Percentiles rank a stretch among this genome's conserved stretches.
These are phyloP conservation scores for Tachysurus vachellii DNA, from an alignment of 2,113 vertebrate genomes.

Conservation along the genomic window DNA sequence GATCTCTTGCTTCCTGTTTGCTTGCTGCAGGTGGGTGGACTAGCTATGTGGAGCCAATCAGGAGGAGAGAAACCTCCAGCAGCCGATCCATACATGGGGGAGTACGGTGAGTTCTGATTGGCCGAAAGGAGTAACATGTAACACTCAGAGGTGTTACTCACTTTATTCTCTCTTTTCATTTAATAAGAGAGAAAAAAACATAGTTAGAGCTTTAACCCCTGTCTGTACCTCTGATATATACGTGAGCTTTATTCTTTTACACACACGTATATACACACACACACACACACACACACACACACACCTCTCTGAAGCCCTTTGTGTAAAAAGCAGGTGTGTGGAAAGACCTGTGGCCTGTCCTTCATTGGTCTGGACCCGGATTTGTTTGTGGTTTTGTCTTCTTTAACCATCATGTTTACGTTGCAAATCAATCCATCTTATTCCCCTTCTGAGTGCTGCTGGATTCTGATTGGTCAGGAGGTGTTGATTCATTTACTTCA, in stretches of 20 bases:
- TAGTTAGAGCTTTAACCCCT: too few relatives aligned
- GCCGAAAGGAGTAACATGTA: background rate
- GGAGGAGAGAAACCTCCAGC: constrained; percentile 75
- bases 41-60: constrained; percentile 83
- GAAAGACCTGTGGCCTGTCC: background rate
- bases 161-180: too few relatives aligned
- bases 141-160: background rate
- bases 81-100: constrained; percentile 59
- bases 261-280: background rate
- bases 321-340: background rate
- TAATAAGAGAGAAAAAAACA: too few relatives aligned
- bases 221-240: background rate
- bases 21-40: constrained; percentile 69
- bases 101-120: constrained; percentile 5
- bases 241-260: background rate
- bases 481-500: background rate
- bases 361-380: background rate
- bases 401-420: background rate
- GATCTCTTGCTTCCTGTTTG: background rate
- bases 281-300: background rate
- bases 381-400: background rate
- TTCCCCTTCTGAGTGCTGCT: background rate
- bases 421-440: background rate
- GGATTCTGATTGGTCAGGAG: background rate
- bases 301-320: background rate